Evolutionary conservation across 2,888 invertebrate genomes (phyloP).

Genomic region (Scotopteryx bipunctaria): DNA sequence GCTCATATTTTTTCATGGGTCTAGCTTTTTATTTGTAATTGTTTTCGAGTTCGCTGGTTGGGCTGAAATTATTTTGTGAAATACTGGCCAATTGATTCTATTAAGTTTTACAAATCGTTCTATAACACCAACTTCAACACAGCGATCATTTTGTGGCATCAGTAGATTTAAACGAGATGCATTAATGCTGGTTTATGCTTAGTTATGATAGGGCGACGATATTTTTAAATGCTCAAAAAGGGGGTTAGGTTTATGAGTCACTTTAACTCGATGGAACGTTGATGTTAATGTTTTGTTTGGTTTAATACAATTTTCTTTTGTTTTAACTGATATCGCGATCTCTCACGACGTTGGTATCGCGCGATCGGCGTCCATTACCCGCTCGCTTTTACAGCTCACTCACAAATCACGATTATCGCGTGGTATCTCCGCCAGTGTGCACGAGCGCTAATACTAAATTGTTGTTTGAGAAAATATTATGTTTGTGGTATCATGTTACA

Average conservation of each 20-base stretch:
- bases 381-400: constrained; percentile 51
- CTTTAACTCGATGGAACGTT: neutral
- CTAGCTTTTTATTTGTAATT: constrained; percentile 11
- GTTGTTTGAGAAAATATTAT: constrained; percentile 14
- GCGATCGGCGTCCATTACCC: constrained; percentile 47
- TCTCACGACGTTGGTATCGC: constrained; percentile 38
- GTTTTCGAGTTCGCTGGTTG: neutral
- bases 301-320: constrained; percentile 2
- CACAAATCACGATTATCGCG: constrained; percentile 37
- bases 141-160: too few relatives aligned
- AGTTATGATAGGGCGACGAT: too few relatives aligned
- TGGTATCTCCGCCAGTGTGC: constrained; percentile 35
- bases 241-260: too few relatives aligned
- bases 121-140: too few relatives aligned
- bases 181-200: too few relatives aligned
- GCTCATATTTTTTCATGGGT: constrained; percentile 14
- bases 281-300: constrained; percentile 1
- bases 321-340: constrained; percentile 40
- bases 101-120: too few relatives aligned
- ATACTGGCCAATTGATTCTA: too few relatives aligned
- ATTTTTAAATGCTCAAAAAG: too few relatives aligned
- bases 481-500: neutral
- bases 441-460: constrained; percentile 16
- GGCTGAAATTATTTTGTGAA: too few relatives aligned
- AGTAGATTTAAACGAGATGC: too few relatives aligned